Evolutionary conservation across 2,797 vertebrate genomes (phyloP).

Genomic region (Miichthys miiuy): DNA sequence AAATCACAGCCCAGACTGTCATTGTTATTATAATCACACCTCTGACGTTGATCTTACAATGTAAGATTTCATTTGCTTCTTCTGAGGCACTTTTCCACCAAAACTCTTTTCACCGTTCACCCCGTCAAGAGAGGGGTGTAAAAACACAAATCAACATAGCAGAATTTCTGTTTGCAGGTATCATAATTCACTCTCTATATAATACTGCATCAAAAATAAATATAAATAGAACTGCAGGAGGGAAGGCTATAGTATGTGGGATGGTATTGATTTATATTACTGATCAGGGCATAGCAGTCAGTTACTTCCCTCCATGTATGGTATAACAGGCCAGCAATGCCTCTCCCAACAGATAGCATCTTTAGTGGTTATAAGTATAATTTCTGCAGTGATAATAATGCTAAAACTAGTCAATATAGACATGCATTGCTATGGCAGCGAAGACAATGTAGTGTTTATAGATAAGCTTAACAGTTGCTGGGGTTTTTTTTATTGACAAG

Average conservation of each 20-base stretch:
- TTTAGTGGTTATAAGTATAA: neutral
- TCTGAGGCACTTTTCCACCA: neutral
- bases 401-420: neutral
- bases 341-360: neutral
- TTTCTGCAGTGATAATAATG: neutral
- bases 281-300: constrained; percentile 1
- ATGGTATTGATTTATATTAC: constrained; percentile 19
- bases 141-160: neutral
- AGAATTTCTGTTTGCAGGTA: fast-evolving
- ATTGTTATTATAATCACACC: neutral
- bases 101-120: neutral
- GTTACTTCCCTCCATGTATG: neutral
- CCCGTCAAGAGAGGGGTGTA: neutral
- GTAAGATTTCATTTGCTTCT: neutral
- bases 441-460: neutral
- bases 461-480: neutral
- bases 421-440: neutral
- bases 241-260: neutral
- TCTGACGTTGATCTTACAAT: neutral
- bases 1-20: neutral
- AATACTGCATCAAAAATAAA: neutral
- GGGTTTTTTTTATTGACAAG: neutral
- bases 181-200: neutral
- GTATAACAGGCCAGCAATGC: neutral
- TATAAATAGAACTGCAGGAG: neutral